These are phyloP conservation scores for Urechis unicinctus DNA, from an alignment of 2,888 invertebrate genomes.

Conservation along the genomic window DNA sequence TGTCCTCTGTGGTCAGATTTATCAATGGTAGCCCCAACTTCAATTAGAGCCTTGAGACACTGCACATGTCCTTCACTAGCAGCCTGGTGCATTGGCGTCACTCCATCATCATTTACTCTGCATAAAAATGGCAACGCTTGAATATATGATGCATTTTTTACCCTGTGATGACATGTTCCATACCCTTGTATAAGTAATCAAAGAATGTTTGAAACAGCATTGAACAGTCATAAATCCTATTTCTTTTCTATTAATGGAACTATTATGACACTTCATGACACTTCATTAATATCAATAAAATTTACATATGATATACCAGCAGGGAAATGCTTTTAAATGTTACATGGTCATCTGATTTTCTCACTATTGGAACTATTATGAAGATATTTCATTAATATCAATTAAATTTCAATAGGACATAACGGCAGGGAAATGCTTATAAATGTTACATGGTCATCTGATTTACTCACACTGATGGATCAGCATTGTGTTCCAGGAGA, in stretches of 20 bases:
- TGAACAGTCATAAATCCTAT: background rate
- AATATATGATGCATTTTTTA: background rate
- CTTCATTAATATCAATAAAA: no score
- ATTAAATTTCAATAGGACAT: no score
- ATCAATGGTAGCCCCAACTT: slow-evolving; percentile 39
- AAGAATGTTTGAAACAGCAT: background rate
- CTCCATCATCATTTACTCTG: slow-evolving; percentile 46
- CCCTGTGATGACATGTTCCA: background rate
- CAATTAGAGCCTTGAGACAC: slow-evolving; percentile 45
- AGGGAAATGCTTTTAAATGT: background rate
- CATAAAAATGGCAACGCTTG: no score
- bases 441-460: background rate
- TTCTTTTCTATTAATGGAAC: background rate
- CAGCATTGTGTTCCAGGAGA: slow-evolving; percentile 41
- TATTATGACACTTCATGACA: no score
- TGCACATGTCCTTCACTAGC: slow-evolving; percentile 49
- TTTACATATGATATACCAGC: background rate
- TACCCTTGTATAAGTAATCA: background rate
- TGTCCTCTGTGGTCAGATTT: slow-evolving; percentile 42
- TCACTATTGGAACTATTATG: no score
- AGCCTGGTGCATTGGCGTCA: slow-evolving; percentile 50
- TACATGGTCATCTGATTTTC: background rate
- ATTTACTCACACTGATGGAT: slow-evolving; percentile 40
- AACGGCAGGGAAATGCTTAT: background rate
- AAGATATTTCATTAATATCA: no score